Conservation (phyloP, 2,797 vertebrate species). For the Notoglanidium macrostoma region DNA sequence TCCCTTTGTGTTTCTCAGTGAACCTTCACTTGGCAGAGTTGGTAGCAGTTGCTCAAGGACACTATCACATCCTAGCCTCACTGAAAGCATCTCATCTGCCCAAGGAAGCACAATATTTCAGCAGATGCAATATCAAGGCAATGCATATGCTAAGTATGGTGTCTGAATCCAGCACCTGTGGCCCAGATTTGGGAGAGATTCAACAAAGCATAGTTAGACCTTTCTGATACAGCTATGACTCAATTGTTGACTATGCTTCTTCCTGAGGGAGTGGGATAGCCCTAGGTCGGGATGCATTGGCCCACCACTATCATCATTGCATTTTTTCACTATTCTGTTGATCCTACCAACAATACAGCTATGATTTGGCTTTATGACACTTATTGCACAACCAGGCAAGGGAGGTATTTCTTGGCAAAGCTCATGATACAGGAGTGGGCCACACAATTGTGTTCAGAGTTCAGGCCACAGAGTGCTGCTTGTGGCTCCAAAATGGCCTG, state of each 20-base stretch:
- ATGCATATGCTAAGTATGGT: background rate
- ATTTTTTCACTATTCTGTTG: background rate
- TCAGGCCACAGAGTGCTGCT: background rate
- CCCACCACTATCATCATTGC: background rate
- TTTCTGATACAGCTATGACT: background rate
- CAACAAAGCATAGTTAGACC: no score
- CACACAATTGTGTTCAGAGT: no score
- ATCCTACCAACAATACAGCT: background rate
- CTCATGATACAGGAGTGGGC: no score
- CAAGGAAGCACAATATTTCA: background rate
- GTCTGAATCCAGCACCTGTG: background rate
- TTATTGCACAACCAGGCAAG: background rate
- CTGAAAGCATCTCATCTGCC: background rate
- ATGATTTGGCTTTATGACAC: no score
- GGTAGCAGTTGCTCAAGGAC: background rate
- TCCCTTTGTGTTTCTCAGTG: background rate
- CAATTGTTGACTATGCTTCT: background rate
- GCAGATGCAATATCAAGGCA: background rate
- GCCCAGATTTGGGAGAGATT: background rate
- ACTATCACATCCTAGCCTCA: background rate
- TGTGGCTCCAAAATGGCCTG: background rate
- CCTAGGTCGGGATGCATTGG: background rate
- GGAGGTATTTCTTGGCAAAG: no score
- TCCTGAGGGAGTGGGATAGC: background rate
- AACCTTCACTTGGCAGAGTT: background rate